Evolutionary conservation across 2,888 invertebrate species (phyloP), one percentile per base, ranked within the genome.

Genomic region (Tenthredo livida): DNA sequence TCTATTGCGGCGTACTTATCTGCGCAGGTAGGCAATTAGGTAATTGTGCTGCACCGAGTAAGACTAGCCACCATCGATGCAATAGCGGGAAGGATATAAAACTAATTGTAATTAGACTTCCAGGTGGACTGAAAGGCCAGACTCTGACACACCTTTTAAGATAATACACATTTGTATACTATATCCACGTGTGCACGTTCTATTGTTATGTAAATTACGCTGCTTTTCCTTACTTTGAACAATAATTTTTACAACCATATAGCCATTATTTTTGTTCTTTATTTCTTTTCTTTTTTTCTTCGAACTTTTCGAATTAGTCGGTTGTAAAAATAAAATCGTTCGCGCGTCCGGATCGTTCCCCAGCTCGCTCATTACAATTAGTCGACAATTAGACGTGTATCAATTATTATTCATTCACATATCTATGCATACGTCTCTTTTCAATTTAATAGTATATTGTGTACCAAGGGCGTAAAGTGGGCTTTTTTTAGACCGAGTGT

Each of bases 51-150:
- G 6, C 40, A 40, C 10, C 43, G 40, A 73, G 10, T 43, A 43
- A n/a, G 21, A 67, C 67, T 40, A 9, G n/a, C 37, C 70, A 43
- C 12, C 3, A 25, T 37, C 37, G 7, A n/a, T 21, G 29, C 40
- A n/a, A 29, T 29, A 43, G 40, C 43, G 37, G 43, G 43, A n/a
- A 43, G 37, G n/a, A 72, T 43, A 29, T 73, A 37, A 73, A 73
- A 73, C 43, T 40, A 33, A 61, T 72, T 37, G 40, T 17, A 72
- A 54, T 6, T 15, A n/a, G 54, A 54, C 77, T 77, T 77, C 50
- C 54, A 50, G 77, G 54, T 77, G 33, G 33, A 54, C 29, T 77
- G 54, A 54, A 75, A 77, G 50, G 77, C 77, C 77, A 54, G 50
- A 73, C 72, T 40, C 40, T 73, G 72, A 73, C 72, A 73, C 72